Evolutionary conservation across 2,797 vertebrate genomes (phyloP).

Genomic region (Danio jaintianensis): DNA sequence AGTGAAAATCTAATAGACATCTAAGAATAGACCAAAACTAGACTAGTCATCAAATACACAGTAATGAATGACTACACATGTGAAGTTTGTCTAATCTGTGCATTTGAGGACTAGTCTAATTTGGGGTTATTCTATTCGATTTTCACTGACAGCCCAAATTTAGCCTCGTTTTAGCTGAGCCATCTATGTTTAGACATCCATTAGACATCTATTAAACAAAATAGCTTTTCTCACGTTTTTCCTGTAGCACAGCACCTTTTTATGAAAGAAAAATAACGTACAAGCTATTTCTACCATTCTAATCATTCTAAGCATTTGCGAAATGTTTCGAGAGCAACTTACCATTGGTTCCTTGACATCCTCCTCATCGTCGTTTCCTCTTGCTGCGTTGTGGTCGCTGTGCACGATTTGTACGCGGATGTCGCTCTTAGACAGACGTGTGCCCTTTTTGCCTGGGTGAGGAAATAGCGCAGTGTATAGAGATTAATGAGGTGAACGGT

Average conservation of each 20-base stretch:
- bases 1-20: no score
- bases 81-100: no score
- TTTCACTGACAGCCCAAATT: no score
- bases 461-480: conserved; percentile 26
- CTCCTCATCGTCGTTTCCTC: conserved; percentile 84
- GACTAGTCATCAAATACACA: no score
- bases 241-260: not conserved
- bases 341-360: conserved; percentile 83
- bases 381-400: conserved; percentile 84
- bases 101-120: no score
- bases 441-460: conserved; percentile 79
- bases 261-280: not conserved
- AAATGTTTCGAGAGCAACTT: conserved; percentile 36
- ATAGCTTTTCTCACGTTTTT: not conserved
- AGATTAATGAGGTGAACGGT: conserved; percentile 50
- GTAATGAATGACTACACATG: no score
- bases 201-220: no score
- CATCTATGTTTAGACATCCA: no score
- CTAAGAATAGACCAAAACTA: no score
- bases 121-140: no score
- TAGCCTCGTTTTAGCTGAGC: no score
- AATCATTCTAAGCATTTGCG: not conserved
- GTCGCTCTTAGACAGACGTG: conserved; percentile 87
- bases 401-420: conserved; percentile 87
- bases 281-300: not conserved